Evolutionary conservation across 2,113 vertebrate species (phyloP).

Genomic region (Dendrocopos noguchii): DNA sequence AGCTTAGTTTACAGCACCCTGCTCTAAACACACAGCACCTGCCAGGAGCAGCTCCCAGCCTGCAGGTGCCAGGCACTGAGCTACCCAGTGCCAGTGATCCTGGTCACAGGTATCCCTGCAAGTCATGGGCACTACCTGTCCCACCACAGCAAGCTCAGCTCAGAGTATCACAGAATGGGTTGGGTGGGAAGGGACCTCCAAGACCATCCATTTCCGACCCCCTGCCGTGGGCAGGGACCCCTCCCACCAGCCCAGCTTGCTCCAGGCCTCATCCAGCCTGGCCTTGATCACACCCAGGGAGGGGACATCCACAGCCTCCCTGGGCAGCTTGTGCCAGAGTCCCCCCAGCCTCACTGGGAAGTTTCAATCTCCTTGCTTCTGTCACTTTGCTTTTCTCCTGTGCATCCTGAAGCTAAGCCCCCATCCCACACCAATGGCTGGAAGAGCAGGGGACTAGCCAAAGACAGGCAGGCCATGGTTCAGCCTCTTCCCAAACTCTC

Average conservation of each 20-base stretch:
- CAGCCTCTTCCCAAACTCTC: background rate
- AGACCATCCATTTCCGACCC: no score
- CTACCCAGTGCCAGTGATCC: rapidly evolving
- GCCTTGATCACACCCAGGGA: no score
- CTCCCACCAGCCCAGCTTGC: no score
- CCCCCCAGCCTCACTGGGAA: no score
- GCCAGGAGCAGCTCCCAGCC: background rate
- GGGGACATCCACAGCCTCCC: no score
- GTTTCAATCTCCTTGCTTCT: background rate
- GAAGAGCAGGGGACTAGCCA: rapidly evolving
- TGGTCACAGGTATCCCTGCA: background rate
- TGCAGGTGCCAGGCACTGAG: background rate
- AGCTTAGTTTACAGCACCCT: background rate
- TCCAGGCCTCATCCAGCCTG: no score
- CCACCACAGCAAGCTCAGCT: background rate
- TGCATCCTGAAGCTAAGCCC: background rate
- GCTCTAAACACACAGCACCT: rapidly evolving
- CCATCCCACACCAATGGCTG: background rate
- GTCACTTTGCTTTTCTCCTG: background rate
- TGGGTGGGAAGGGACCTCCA: no score
- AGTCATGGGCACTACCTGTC: background rate
- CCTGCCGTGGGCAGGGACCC: no score
- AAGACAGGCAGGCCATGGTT: rapidly evolving
- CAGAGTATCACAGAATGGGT: no score
- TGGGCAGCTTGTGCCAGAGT: no score